Evolutionary conservation across 2,113 vertebrate genomes (phyloP).

Genomic region (Asarcornis scutulata): DNA sequence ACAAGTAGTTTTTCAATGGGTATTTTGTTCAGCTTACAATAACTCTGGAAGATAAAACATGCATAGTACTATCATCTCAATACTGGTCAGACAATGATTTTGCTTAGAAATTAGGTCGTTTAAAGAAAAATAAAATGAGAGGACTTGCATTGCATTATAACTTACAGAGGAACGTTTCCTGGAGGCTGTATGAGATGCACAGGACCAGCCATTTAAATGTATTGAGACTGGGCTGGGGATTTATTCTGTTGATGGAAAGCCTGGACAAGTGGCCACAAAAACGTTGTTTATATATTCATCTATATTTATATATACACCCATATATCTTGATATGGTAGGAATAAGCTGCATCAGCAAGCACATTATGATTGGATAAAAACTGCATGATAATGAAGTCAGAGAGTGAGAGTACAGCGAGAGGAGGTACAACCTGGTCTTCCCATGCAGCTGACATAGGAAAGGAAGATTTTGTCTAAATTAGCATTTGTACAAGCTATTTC

Average conservation of each 20-base stretch:
- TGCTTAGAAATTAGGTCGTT: neutral
- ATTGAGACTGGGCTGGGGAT: neutral
- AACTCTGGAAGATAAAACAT: neutral
- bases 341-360: constrained; percentile 13
- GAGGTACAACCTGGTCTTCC: neutral
- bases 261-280: neutral
- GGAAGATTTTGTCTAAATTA: neutral
- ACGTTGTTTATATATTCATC: neutral
- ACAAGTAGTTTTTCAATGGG: neutral
- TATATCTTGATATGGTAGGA: neutral
- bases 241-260: neutral
- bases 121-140: neutral
- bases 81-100: neutral
- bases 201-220: neutral
- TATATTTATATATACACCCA: neutral
- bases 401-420: neutral
- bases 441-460: neutral
- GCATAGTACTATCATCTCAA: neutral
- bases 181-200: neutral
- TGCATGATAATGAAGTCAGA: neutral
- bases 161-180: neutral
- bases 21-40: neutral
- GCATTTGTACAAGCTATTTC: neutral
- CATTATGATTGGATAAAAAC: neutral
- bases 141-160: neutral